phyloP scores from a whole-genome alignment of 2,888 invertebrate genomes.

The Drosophila peninsularis region DNA sequence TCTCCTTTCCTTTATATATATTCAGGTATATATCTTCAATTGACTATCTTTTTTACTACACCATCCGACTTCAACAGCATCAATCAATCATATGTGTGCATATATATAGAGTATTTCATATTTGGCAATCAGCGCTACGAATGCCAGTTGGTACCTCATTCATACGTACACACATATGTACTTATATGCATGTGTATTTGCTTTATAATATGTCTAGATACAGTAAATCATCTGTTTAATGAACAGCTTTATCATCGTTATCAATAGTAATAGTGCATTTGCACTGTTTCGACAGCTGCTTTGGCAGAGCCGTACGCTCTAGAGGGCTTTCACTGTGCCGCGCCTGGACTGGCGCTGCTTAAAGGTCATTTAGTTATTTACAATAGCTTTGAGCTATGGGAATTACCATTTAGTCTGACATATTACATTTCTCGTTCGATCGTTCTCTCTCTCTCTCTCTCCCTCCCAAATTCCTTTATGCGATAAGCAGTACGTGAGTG shows the following conservation, averaged over 20 bases:
- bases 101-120: background rate
- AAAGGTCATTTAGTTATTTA: background rate
- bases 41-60: too few relatives aligned
- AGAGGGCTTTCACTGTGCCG: background rate
- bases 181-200: too few relatives aligned
- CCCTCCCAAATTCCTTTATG: background rate
- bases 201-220: background rate
- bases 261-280: background rate
- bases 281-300: background rate
- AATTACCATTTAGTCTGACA: constrained; percentile 1
- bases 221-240: background rate
- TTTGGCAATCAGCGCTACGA: constrained; percentile 25
- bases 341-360: background rate
- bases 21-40: too few relatives aligned
- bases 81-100: too few relatives aligned
- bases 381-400: constrained; percentile 4
- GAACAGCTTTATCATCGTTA: background rate
- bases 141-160: background rate
- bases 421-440: background rate
- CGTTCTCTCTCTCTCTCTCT: background rate
- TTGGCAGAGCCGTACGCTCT: background rate
- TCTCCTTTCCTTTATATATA: too few relatives aligned
- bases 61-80: too few relatives aligned
- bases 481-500: background rate
- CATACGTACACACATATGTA: background rate